Evolutionary conservation across 2,797 vertebrate species (phyloP).

Genomic region (Tangara arthus): DNA sequence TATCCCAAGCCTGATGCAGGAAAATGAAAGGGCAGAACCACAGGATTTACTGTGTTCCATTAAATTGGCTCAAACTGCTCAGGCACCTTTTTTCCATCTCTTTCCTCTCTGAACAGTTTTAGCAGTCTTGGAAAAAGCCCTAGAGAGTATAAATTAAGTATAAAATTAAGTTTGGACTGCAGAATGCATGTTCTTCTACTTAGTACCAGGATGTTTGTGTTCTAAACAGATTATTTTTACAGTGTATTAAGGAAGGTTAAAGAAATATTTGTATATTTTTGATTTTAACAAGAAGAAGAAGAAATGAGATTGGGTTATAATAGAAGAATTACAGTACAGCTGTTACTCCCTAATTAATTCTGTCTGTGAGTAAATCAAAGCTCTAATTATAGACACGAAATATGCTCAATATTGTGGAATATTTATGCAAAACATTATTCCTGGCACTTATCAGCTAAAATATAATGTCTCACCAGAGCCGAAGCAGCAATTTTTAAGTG

Average conservation of each 20-base stretch:
- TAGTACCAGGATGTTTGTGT: background rate
- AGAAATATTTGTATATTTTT: conserved; percentile 3
- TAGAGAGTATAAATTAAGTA: background rate
- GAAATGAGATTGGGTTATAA: conserved; percentile 24
- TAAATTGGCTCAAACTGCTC: background rate
- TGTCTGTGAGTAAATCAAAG: conserved; percentile 67
- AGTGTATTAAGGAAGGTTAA: conserved; percentile 8
- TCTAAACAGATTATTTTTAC: background rate
- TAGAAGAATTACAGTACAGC: conserved; percentile 53
- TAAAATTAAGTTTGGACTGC: background rate
- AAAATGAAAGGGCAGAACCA: background rate
- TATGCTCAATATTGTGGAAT: conserved; percentile 68
- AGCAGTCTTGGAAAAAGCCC: background rate
- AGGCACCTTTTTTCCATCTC: background rate
- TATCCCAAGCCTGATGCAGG: background rate
- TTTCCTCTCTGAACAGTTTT: background rate
- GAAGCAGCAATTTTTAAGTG: conserved; percentile 58
- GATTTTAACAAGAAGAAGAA: background rate
- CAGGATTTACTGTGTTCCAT: background rate
- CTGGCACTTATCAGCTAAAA: conserved; percentile 63
- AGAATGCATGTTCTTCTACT: background rate
- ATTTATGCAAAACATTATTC: conserved; percentile 71
- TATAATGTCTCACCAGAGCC: conserved; percentile 69
- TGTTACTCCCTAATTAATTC: conserved; percentile 66
- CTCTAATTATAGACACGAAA: conserved; percentile 69